Evolutionary conservation across 2,888 invertebrate species (phyloP).

Genomic region (Parapristionchus giblindavisi): DNA sequence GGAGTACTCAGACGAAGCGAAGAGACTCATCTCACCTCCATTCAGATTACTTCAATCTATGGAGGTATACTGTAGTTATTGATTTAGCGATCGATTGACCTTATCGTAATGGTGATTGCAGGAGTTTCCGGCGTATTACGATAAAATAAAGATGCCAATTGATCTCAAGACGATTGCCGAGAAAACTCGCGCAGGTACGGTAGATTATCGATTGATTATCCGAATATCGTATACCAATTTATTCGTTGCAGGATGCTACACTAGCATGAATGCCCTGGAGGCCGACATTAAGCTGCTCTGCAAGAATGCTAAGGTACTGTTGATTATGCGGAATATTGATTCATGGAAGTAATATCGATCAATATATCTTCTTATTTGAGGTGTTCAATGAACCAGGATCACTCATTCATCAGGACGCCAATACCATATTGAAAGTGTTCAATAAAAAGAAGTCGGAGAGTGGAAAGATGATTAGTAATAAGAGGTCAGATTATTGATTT

Average conservation of each 20-base stretch:
- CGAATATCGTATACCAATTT: not conserved
- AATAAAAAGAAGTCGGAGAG: constrained; percentile 40
- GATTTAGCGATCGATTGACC: not conserved
- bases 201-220: not conserved
- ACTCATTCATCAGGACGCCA: constrained; percentile 91
- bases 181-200: constrained; percentile 76
- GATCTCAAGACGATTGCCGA: constrained; percentile 91
- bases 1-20: constrained; percentile 83
- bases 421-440: constrained; percentile 80
- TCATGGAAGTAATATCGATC: too few relatives aligned
- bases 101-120: constrained; percentile 60
- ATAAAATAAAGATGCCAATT: constrained; percentile 90
- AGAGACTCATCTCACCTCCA: constrained; percentile 84
- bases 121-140: constrained; percentile 93
- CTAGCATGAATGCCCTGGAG: constrained; percentile 83
- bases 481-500: constrained; percentile 37
- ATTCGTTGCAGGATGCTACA: constrained; percentile 78
- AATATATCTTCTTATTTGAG: constrained; percentile 32
- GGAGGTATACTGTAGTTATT: constrained; percentile 73
- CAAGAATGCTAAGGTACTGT: constrained; percentile 87
- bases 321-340: too few relatives aligned
- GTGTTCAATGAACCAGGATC: constrained; percentile 93
- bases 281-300: constrained; percentile 89
- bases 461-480: constrained; percentile 14
- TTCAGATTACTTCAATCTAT: constrained; percentile 92